Evolutionary conservation across 2,113 vertebrate species (phyloP).

Genomic region (Opisthocomus hoazin): DNA sequence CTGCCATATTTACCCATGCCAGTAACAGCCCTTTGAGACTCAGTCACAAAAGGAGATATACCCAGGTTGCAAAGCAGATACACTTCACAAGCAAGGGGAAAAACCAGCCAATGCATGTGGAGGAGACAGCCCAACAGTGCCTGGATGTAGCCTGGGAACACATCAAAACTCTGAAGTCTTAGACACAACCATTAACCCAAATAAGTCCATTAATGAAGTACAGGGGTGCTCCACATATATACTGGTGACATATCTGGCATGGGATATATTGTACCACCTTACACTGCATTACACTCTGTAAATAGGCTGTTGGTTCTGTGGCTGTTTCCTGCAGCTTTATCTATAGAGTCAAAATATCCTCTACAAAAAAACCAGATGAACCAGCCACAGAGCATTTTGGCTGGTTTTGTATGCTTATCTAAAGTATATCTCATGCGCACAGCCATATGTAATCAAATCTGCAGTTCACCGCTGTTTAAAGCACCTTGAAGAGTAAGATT

Average conservation of each 20-base stretch:
- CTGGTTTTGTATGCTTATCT: too few species aligned
- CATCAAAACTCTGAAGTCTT: background rate
- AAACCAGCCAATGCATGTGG: background rate
- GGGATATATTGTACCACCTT: background rate
- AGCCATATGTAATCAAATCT: background rate
- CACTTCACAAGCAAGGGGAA: background rate
- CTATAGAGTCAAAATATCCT: background rate
- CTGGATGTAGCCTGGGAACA: background rate
- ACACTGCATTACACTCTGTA: background rate
- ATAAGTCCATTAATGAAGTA: background rate
- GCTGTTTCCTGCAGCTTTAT: background rate
- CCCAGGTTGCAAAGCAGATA: background rate
- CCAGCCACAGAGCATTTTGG: background rate
- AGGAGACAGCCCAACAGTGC: background rate
- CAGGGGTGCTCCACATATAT: background rate
- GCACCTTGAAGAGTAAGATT: background rate
- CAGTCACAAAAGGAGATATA: background rate
- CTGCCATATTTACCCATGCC: background rate
- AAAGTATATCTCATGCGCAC: fast-evolving
- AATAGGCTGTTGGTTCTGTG: background rate
- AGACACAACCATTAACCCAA: background rate
- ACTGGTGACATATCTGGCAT: background rate
- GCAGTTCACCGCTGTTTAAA: background rate
- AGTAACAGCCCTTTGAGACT: background rate
- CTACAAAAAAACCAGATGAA: background rate